Evolutionary conservation across 2,888 invertebrate genomes (phyloP).

Genomic region (Pachydiplax longipennis): DNA sequence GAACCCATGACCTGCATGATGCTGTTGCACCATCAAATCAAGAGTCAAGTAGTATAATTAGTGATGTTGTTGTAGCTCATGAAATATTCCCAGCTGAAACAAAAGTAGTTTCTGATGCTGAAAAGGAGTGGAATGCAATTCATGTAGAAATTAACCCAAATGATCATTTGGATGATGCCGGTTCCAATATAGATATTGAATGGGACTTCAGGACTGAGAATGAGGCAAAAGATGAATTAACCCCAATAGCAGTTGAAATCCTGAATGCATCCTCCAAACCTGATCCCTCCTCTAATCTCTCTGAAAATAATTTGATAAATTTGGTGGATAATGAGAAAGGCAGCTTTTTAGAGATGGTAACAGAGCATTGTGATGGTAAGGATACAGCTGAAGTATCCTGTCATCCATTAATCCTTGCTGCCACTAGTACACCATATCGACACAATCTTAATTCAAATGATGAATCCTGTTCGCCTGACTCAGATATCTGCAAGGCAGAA

Average conservation of each 20-base stretch:
- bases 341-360: background rate
- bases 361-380: background rate
- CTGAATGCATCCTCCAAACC: background rate
- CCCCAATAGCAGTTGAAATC: background rate
- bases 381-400: background rate
- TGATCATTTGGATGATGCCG: background rate
- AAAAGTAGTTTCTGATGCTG: conserved; percentile 1
- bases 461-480: background rate
- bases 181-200: conserved; percentile 1
- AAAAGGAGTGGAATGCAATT: conserved; percentile 12
- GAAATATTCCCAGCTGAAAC: background rate
- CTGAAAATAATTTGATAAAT: background rate
- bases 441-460: background rate
- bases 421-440: conserved; percentile 4
- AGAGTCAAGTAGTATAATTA: conserved; percentile 38
- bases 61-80: conserved; percentile 21
- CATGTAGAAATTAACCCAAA: conserved; percentile 10
- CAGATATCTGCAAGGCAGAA: conserved; percentile 13
- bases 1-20: conserved; percentile 39
- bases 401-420: background rate
- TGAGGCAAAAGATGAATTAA: background rate
- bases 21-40: conserved; percentile 40
- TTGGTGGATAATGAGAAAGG: background rate
- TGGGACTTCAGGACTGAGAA: background rate
- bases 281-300: background rate